Conservation (phyloP, 2,888 invertebrate species). For the Dastarcus helophoroides region DNA sequence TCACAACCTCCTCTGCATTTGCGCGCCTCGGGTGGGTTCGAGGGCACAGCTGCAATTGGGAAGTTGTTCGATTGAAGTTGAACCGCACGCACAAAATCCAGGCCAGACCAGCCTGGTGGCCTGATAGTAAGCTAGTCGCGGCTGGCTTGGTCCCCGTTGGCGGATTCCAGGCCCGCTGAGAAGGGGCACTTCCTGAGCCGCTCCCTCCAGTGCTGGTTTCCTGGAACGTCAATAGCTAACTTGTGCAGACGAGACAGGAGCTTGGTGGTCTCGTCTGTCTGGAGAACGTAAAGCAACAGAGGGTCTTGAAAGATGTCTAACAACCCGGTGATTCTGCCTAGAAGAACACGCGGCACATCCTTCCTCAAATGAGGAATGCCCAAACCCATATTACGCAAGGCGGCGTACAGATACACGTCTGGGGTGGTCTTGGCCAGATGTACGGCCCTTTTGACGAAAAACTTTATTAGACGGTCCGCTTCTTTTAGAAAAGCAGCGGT, state of each 20-base stretch:
- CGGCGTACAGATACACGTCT: neutral
- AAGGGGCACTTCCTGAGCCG: neutral
- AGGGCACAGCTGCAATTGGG: no score
- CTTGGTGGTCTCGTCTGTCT: neutral
- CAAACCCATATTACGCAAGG: neutral
- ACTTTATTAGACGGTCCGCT: neutral
- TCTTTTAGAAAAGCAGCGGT: neutral
- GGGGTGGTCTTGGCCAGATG: conserved; percentile 1
- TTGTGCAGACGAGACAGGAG: neutral
- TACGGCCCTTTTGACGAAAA: neutral
- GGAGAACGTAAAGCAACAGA: neutral
- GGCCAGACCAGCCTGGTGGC: no score
- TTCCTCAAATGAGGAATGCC: neutral
- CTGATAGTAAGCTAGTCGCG: neutral
- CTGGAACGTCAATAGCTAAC: neutral
- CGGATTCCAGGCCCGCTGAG: neutral
- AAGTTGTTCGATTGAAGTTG: no score
- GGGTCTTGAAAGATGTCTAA: neutral
- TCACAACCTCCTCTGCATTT: no score
- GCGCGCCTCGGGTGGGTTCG: no score
- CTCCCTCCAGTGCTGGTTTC: neutral
- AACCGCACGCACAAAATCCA: no score
- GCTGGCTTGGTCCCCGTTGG: neutral
- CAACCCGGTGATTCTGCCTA: neutral
- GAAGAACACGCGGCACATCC: neutral